Evolutionary conservation across 2,113 vertebrate genomes (phyloP).

Genomic region (Phaetusa simplex): DNA sequence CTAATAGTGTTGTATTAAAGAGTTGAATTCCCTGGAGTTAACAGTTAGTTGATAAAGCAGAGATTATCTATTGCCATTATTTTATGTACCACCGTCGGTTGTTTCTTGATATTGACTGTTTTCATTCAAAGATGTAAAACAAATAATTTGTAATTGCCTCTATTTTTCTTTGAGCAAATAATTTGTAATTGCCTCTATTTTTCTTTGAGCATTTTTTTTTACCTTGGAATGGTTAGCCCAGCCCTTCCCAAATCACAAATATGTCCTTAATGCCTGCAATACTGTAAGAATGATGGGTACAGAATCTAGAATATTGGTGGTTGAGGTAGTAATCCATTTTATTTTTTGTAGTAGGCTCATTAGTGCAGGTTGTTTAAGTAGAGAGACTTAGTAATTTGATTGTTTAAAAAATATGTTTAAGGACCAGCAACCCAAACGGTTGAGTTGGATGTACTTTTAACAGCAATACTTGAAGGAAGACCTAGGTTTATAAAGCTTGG

Average conservation of each 20-base stretch:
- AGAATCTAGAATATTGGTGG: background rate
- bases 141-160: background rate
- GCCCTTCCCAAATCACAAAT: background rate
- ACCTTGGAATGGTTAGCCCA: background rate
- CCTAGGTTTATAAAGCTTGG: background rate
- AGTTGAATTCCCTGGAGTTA: background rate
- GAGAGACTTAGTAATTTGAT: background rate
- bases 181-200: background rate
- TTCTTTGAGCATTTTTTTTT: rapidly evolving
- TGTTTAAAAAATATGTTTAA: background rate
- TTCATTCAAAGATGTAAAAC: background rate
- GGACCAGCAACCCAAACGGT: background rate
- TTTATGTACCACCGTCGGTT: background rate
- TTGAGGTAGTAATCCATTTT: background rate
- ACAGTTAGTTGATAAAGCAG: background rate
- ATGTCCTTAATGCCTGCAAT: background rate
- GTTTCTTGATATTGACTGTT: background rate
- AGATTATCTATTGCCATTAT: background rate
- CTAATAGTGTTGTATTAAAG: background rate
- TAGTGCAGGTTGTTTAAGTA: background rate
- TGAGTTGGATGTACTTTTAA: background rate
- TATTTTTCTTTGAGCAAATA: background rate
- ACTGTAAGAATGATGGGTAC: background rate
- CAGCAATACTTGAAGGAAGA: background rate
- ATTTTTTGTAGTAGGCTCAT: background rate